phyloP scores from a whole-genome alignment of 2,113 vertebrate genomes.

The Atherinomorus stipes region DNA sequence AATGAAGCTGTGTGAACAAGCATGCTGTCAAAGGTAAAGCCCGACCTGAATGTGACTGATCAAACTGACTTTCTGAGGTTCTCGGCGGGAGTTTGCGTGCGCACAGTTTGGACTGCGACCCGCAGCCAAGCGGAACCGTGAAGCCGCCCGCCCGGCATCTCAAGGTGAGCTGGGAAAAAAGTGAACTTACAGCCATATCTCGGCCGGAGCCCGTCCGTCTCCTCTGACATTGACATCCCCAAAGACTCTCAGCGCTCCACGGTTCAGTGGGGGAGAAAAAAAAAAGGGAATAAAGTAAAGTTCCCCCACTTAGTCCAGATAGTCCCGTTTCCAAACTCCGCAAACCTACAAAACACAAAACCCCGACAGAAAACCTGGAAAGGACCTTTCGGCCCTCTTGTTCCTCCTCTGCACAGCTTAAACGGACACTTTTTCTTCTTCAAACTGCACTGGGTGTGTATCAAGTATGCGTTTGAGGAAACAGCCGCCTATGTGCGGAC shows the following conservation, averaged over 20 bases:
- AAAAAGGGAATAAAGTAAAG: neutral
- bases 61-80: neutral
- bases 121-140: neutral
- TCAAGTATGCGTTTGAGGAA: constrained; percentile 80
- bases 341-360: neutral
- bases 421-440: constrained; percentile 66
- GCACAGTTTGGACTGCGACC: neutral
- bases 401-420: constrained; percentile 57
- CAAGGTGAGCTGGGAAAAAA: constrained; percentile 32
- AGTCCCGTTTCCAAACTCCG: constrained; percentile 8
- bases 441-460: constrained; percentile 84
- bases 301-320: constrained; percentile 3
- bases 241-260: constrained; percentile 39
- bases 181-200: constrained; percentile 84
- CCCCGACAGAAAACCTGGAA: constrained; percentile 17
- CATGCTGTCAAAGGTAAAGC: constrained; percentile 57
- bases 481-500: constrained; percentile 32
- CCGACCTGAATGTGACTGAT: neutral
- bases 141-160: constrained; percentile 9
- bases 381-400: constrained; percentile 71
- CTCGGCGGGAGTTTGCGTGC: neutral
- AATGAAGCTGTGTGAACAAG: constrained; percentile 13
- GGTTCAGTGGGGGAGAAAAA: neutral
- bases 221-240: constrained; percentile 84
- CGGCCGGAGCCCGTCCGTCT: constrained; percentile 81